Evolutionary conservation across 1,140 invertebrate genomes (phyloP), one percentile per base, ranked within the genome.

Genomic region (Drosophila leontia): DNA sequence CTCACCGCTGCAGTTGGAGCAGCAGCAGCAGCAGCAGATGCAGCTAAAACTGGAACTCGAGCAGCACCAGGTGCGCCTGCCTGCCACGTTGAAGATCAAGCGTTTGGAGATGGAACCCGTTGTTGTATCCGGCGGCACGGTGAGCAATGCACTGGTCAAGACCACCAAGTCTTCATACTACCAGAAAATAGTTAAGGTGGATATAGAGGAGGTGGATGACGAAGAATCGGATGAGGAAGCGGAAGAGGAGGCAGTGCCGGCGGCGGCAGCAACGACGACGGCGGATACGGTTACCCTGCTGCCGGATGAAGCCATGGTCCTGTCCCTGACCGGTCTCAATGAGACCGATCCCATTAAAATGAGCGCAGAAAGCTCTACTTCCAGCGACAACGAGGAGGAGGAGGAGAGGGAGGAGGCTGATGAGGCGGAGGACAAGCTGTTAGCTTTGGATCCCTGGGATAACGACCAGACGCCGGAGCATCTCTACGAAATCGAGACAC

Each of bases 41-140:
- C 72, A 60, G n/a, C 53, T 65, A 0, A 91, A 84, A 19, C 13
- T 60, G 34, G 53, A 71, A 44, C 55, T 91, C 53, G 71, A 75
- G 48, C 77, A 86, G 37, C 58, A 80, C n/a, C 74, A 91, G 9
- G 15, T 90, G 0, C 84, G 87, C 19, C 26, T 85, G 45, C 85
- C 90, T 0, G 56, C 79, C 41, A 79, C 70, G 6, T 44, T 91
- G 17, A 77, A 75, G 32, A 78, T 91, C 7, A 85, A 80, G 47
- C 76, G 84, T 4, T 9, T 78, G 11, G 67, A 91, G 19, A 12
- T 75, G 19, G 67, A 72, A 39, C 37, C 53, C n/a, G 29, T 19
- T 5, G 12, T 12, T 3, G 29, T 13, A 11, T 39, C 48, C 3
- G 44, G 39, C 23, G 35, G 34, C 23, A 19, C 48, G 2, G 23